Evolutionary conservation across 2,888 invertebrate genomes (phyloP).

Genomic region (Synanthedon tipuliformis): DNA sequence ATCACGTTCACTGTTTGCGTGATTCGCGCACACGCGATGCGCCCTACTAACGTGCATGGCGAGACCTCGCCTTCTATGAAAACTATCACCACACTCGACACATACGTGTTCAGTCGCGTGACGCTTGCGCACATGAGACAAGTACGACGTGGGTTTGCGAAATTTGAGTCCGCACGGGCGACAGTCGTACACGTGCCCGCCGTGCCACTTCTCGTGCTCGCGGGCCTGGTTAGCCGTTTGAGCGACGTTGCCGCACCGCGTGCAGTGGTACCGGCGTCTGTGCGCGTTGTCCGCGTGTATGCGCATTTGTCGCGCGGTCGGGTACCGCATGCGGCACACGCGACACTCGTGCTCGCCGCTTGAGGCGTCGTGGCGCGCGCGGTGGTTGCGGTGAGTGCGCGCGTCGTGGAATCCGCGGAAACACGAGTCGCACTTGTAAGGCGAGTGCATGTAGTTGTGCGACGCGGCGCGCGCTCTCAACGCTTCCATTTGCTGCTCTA

Average conservation of each 20-base stretch:
- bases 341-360: slow-evolving; percentile 33
- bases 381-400: slow-evolving; percentile 37
- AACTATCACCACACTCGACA: slow-evolving; percentile 34
- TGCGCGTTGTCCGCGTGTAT: slow-evolving; percentile 35
- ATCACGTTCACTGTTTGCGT: too few relatives aligned
- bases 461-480: slow-evolving; percentile 26
- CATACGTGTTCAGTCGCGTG: slow-evolving; percentile 38
- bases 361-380: slow-evolving; percentile 38
- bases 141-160: slow-evolving; percentile 43
- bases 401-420: slow-evolving; percentile 42
- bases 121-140: slow-evolving; percentile 39
- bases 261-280: slow-evolving; percentile 30
- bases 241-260: slow-evolving; percentile 26
- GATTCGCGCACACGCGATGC: slow-evolving; percentile 14
- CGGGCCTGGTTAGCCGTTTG: slow-evolving; percentile 51
- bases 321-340: slow-evolving; percentile 39
- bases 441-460: slow-evolving; percentile 38
- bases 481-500: slow-evolving; percentile 31
- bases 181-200: slow-evolving; percentile 40
- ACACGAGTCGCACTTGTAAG: slow-evolving; percentile 39
- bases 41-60: slow-evolving; percentile 37
- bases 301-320: slow-evolving; percentile 20
- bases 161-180: slow-evolving; percentile 39
- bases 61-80: slow-evolving; percentile 34
- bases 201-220: slow-evolving; percentile 52